phyloP scores from a whole-genome alignment of 30 jellyfish, hydroid and myxozoan species.

The Aurelia aurita complex sp. Pacific region DNA sequence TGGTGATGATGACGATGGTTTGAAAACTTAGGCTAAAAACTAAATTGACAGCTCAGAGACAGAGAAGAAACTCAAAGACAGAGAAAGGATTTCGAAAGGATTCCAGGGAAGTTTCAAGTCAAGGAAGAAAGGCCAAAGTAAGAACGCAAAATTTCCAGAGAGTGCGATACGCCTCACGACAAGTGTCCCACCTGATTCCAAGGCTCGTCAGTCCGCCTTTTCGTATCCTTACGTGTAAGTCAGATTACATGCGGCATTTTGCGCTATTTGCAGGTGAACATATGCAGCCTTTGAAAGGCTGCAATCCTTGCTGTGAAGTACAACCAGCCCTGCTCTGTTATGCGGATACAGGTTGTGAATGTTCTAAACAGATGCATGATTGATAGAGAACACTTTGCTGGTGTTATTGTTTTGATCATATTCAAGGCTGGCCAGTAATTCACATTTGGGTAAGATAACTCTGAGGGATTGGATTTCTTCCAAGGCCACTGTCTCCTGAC shows the following conservation, averaged over 20 bases:
- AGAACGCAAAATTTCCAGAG: too few species aligned
- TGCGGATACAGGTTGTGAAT: neutral
- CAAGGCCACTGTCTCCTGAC: too few species aligned
- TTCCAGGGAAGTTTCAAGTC: too few species aligned
- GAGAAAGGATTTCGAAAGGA: too few species aligned
- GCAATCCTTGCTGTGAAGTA: neutral
- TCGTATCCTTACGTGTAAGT: neutral
- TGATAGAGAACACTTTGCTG: too few species aligned
- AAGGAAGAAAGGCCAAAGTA: too few species aligned
- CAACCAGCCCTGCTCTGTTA: neutral
- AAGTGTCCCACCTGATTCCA: neutral
- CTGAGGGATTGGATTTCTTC: too few species aligned
- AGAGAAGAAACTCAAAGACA: too few species aligned
- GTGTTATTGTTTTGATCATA: neutral
- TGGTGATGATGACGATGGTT: too few species aligned
- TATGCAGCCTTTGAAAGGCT: neutral
- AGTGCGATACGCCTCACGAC: too few species aligned
- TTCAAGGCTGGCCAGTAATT: neutral
- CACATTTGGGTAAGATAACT: neutral
- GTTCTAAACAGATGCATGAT: neutral
- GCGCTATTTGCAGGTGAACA: constrained; percentile 5
- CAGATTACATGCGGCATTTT: neutral
- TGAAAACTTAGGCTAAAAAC: too few species aligned
- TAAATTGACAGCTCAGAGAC: too few species aligned
- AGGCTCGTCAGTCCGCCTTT: neutral